Percentiles rank a stretch among this genome's conserved stretches.
phyloP scores from a whole-genome alignment of 2,113 vertebrate species.

The Nanorana parkeri region DNA sequence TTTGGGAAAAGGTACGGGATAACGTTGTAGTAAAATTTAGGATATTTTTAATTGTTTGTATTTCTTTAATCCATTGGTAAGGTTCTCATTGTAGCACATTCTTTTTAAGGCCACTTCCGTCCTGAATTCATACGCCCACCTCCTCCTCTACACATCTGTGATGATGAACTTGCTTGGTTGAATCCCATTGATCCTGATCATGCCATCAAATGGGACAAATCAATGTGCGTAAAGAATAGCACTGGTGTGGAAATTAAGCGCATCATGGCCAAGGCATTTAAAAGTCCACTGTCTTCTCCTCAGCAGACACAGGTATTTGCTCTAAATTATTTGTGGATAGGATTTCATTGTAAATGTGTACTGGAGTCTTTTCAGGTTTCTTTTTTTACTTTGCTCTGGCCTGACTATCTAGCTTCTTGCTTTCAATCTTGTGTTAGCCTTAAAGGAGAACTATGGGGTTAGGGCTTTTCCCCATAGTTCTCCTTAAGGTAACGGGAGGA shows the following conservation, averaged over 20 bases:
- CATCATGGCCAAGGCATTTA: slow-evolving; percentile 98
- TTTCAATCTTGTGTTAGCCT: too few relatives aligned
- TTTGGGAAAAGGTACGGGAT: too few relatives aligned
- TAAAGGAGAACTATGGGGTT: too few relatives aligned
- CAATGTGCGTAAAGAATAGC: slow-evolving; percentile 96
- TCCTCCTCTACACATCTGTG: slow-evolving; percentile 91
- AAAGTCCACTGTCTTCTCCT: slow-evolving; percentile 92
- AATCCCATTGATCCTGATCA: slow-evolving; percentile 96
- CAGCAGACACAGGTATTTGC: slow-evolving; percentile 89
- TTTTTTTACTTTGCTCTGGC: too few relatives aligned
- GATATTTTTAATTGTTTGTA: too few relatives aligned
- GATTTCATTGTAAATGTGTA: too few relatives aligned
- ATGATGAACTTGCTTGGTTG: slow-evolving; percentile 94
- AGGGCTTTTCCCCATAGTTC: too few relatives aligned
- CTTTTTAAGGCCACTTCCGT: slow-evolving; percentile 88
- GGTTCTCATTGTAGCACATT: background rate
- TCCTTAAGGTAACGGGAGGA: too few relatives aligned
- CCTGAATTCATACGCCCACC: slow-evolving; percentile 95
- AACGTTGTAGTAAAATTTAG: too few relatives aligned
- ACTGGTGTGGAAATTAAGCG: slow-evolving; percentile 96
- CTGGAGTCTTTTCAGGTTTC: too few relatives aligned
- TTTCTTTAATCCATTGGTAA: too few relatives aligned
- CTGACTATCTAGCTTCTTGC: too few relatives aligned
- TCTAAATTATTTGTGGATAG: background rate
- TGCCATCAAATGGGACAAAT: slow-evolving; percentile 91